A percentile compares a stretch with the other conserved stretches of the same genome.
phyloP scores from a whole-genome alignment of 1,140 invertebrate genomes.

The Tetraneura akinire region DNA sequence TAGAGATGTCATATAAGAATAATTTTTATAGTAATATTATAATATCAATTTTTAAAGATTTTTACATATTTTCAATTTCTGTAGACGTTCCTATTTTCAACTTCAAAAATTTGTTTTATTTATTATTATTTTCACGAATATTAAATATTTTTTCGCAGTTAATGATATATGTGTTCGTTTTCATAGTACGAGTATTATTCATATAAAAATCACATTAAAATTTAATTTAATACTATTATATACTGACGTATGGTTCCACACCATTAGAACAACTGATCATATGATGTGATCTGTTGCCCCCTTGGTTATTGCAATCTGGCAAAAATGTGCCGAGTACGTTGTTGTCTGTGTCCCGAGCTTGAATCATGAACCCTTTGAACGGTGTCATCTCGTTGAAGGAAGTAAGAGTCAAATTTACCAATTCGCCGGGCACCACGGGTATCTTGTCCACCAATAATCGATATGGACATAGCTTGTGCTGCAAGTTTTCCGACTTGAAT shows the following conservation, averaged over 20 bases:
- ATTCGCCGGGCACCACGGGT: neutral
- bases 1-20: too few species aligned
- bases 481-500: neutral
- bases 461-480: neutral
- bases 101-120: too few species aligned
- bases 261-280: conserved; percentile 28
- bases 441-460: neutral
- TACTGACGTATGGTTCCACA: conserved; percentile 9
- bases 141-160: too few species aligned
- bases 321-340: neutral
- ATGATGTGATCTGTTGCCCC: neutral
- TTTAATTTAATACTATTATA: too few species aligned
- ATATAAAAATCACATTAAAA: too few species aligned
- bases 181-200: too few species aligned
- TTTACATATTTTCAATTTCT: too few species aligned
- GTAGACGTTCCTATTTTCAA: too few species aligned
- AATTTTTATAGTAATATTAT: too few species aligned
- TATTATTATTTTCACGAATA: too few species aligned
- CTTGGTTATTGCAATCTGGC: neutral
- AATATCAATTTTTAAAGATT: too few species aligned
- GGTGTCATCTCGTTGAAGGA: neutral
- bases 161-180: too few species aligned
- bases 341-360: neutral
- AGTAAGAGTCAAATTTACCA: neutral
- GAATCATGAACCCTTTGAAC: conserved; percentile 38